These are phyloP conservation scores for Protodeltote pygarga DNA, from an alignment of 2,888 invertebrate species.

Conservation along the genomic window DNA sequence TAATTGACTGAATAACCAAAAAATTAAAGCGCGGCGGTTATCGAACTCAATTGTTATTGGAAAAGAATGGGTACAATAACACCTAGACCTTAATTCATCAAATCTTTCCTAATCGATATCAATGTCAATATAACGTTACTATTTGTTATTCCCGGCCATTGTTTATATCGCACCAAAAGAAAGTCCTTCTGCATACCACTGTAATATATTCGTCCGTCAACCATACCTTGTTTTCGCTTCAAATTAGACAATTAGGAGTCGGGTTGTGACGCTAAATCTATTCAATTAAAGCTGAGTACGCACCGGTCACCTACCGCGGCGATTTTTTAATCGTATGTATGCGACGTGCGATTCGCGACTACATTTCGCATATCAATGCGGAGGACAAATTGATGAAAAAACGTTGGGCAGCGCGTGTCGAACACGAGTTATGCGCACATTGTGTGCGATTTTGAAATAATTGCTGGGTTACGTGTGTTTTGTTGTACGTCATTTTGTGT, in stretches of 20 bases:
- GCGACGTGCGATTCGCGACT: conserved; percentile 78
- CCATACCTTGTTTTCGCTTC: conserved; percentile 82
- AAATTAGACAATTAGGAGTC: conserved; percentile 87
- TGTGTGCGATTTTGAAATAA: conserved; percentile 63
- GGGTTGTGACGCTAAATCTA: conserved; percentile 77
- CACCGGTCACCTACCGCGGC: conserved; percentile 82
- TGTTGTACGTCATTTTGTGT: conserved; percentile 16
- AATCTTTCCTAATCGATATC: conserved; percentile 54
- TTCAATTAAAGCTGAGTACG: conserved; percentile 84
- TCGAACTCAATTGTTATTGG: too few species aligned
- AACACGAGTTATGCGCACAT: conserved; percentile 60
- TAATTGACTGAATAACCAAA: too few species aligned
- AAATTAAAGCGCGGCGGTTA: too few species aligned
- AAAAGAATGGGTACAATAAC: not conserved
- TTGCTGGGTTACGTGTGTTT: conserved; percentile 44
- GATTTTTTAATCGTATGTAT: conserved; percentile 86
- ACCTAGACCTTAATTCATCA: conserved; percentile 46
- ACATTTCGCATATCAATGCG: conserved; percentile 85
- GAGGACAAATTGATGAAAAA: conserved; percentile 80
- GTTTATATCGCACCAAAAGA: conserved; percentile 82
- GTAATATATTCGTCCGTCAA: conserved; percentile 78
- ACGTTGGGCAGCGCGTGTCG: conserved; percentile 67
- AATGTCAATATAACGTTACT: conserved; percentile 58
- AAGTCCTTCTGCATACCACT: conserved; percentile 82
- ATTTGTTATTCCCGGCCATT: conserved; percentile 76